phyloP scores from a whole-genome alignment of 2,888 invertebrate genomes.

The Dioctria linearis region DNA sequence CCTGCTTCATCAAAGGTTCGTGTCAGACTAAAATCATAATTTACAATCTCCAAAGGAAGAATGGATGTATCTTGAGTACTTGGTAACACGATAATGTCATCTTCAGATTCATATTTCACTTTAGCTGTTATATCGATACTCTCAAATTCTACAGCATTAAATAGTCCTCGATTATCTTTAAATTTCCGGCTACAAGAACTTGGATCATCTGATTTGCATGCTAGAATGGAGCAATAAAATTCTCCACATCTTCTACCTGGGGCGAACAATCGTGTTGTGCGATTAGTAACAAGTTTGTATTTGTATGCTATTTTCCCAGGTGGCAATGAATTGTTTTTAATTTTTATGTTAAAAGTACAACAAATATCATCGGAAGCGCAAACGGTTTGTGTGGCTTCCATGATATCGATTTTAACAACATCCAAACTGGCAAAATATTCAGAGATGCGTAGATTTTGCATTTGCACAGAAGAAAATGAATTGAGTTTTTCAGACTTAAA shows the following conservation, averaged over 20 bases:
- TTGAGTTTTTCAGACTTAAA: background rate
- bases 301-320: constrained; percentile 43
- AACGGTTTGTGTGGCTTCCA: constrained; percentile 28
- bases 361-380: constrained; percentile 61
- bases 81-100: constrained; percentile 64
- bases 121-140: constrained; percentile 52
- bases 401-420: constrained; percentile 18
- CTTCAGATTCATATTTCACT: constrained; percentile 20
- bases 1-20: constrained; percentile 21
- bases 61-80: constrained; percentile 72
- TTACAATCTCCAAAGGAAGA: constrained; percentile 71
- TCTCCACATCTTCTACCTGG: constrained; percentile 43
- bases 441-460: constrained; percentile 29
- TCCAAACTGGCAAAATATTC: constrained; percentile 41
- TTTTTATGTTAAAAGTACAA: constrained; percentile 61
- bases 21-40: constrained; percentile 65
- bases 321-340: constrained; percentile 50
- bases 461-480: constrained; percentile 29
- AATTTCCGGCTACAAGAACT: constrained; percentile 64
- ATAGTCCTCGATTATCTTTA: constrained; percentile 15
- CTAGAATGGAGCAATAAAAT: constrained; percentile 68
- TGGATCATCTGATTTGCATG: constrained; percentile 66
- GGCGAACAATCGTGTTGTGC: constrained; percentile 42
- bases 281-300: constrained; percentile 52
- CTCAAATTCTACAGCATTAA: constrained; percentile 53